Conservation (phyloP, 2,888 invertebrate genomes). For the Lydus trimaculatus region DNA sequence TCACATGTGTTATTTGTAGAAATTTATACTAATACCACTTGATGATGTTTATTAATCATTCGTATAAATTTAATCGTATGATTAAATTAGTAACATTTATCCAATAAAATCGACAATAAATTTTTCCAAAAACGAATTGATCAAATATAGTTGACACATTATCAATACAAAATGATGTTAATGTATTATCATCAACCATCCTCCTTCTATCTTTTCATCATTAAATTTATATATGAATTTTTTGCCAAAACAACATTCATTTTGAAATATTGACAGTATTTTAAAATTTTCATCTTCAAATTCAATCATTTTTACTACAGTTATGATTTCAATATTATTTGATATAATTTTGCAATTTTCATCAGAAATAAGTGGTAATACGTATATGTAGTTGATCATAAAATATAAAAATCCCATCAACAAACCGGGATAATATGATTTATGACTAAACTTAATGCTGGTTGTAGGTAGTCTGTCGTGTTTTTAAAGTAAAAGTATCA, state of each 20-base stretch:
- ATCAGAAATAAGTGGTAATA: not conserved
- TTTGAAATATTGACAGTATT: not conserved
- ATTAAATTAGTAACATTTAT: too few relatives aligned
- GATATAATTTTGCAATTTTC: not conserved
- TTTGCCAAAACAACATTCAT: not conserved
- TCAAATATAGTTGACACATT: too few relatives aligned
- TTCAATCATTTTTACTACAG: not conserved
- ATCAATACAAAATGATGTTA: not conserved
- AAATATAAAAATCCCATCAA: slow-evolving; percentile 29
- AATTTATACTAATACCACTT: too few relatives aligned
- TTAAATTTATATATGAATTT: not conserved
- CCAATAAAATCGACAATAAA: too few relatives aligned
- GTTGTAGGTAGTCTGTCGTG: slow-evolving; percentile 17
- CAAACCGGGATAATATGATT: slow-evolving; percentile 22
- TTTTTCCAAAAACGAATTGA: too few relatives aligned
- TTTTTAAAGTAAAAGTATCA: too few relatives aligned
- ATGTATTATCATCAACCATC: too few relatives aligned
- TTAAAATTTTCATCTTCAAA: not conserved
- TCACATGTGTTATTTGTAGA: too few relatives aligned
- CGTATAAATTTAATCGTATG: too few relatives aligned
- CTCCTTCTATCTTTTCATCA: not conserved
- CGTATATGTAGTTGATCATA: slow-evolving; percentile 28
- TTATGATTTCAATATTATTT: not conserved
- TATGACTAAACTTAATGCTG: slow-evolving; percentile 24
- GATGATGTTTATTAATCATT: too few relatives aligned